Evolutionary conservation across 2,888 invertebrate species (phyloP).

Genomic region (Lasioglossum lativentre): DNA sequence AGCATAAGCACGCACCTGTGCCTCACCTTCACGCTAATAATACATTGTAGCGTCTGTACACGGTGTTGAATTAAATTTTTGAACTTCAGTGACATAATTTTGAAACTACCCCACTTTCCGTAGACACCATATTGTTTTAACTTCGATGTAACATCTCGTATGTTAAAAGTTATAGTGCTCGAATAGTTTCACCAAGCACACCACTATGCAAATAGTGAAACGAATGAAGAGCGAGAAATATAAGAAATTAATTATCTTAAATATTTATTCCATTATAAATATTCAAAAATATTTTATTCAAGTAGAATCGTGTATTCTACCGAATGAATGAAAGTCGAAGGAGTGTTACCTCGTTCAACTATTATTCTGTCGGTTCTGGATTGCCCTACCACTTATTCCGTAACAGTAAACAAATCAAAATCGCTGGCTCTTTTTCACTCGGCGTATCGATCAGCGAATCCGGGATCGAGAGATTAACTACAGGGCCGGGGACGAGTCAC

Average conservation of each 20-base stretch:
- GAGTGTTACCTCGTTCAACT: not conserved
- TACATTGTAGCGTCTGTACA: not conserved
- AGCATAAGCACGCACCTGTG: not conserved
- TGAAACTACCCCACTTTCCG: not conserved
- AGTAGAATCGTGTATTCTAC: not conserved
- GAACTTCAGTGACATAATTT: not conserved
- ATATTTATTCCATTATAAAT: not conserved
- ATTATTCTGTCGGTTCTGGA: not conserved
- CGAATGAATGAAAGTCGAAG: too few relatives aligned
- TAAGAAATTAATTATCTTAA: not conserved
- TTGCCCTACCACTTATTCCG: not conserved
- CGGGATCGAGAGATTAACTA: constrained; percentile 42
- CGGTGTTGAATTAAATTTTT: not conserved
- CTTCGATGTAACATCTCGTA: not conserved
- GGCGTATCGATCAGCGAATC: constrained; percentile 39
- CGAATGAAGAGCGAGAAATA: not conserved
- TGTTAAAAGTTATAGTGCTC: not conserved
- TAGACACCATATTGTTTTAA: not conserved
- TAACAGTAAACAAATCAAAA: not conserved
- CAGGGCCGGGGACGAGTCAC: constrained; percentile 41
- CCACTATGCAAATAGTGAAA: not conserved
- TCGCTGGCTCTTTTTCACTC: not conserved
- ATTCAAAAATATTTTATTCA: not conserved
- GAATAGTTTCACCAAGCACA: not conserved
- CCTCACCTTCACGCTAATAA: not conserved